Evolutionary conservation across 2,113 vertebrate species (phyloP).

Genomic region (Syngnathus typhle): DNA sequence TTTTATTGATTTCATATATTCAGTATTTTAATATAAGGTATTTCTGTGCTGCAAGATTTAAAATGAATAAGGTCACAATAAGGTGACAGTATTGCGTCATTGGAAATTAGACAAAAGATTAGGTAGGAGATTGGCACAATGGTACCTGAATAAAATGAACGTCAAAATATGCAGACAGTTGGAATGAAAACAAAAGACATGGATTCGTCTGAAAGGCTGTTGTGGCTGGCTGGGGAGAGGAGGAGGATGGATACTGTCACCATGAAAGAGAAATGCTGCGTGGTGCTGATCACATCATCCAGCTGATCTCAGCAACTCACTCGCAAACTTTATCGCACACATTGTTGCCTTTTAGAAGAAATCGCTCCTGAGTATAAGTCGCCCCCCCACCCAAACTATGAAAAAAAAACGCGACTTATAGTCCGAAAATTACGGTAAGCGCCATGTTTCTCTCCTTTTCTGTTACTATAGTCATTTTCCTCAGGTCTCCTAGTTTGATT

Average conservation of each 20-base stretch:
- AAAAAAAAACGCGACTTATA: too few relatives aligned
- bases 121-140: too few relatives aligned
- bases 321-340: conserved; percentile 1
- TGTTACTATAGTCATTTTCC: conserved; percentile 17
- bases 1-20: too few relatives aligned
- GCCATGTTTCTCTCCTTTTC: conserved; percentile 1
- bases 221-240: background rate
- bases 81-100: too few relatives aligned
- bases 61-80: too few relatives aligned
- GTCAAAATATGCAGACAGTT: background rate
- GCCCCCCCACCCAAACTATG: too few relatives aligned
- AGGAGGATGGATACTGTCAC: background rate
- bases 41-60: too few relatives aligned
- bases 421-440: too few relatives aligned
- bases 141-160: too few relatives aligned
- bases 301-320: conserved; percentile 43
- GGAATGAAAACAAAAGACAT: background rate
- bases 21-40: too few relatives aligned
- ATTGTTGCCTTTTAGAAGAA: background rate
- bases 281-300: conserved; percentile 34
- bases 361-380: too few relatives aligned
- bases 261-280: conserved; percentile 25
- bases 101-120: too few relatives aligned
- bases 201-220: background rate
- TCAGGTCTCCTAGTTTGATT: conserved; percentile 19